phyloP scores from a whole-genome alignment of 1,140 invertebrate genomes.

The Drosophila auraria region DNA sequence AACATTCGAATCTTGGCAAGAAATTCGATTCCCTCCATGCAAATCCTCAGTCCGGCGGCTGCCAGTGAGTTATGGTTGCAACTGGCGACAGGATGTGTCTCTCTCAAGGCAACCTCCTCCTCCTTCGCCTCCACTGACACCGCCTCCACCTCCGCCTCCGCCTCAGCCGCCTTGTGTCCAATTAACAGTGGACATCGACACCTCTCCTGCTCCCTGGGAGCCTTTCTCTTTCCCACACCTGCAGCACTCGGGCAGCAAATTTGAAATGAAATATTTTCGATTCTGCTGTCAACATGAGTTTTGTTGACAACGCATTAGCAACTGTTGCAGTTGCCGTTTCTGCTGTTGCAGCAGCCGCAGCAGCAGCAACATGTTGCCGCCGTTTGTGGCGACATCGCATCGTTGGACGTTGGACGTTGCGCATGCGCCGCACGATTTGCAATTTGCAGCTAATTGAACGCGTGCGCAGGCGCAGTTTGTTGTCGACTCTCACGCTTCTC shows the following conservation, averaged over 20 bases:
- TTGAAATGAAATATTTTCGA: slow-evolving; percentile 84
- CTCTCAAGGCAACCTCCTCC: slow-evolving; percentile 33
- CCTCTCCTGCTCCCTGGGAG: slow-evolving; percentile 25
- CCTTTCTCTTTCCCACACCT: slow-evolving; percentile 61
- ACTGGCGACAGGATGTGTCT: slow-evolving; percentile 49
- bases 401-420: slow-evolving; percentile 73
- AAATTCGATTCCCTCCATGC: slow-evolving; percentile 61
- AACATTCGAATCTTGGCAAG: slow-evolving; percentile 53
- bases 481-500: slow-evolving; percentile 58
- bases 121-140: not conserved
- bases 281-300: slow-evolving; percentile 81
- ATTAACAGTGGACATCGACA: slow-evolving; percentile 51
- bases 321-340: slow-evolving; percentile 53
- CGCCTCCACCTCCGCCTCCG: not conserved
- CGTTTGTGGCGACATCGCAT: slow-evolving; percentile 54
- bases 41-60: slow-evolving; percentile 31
- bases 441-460: slow-evolving; percentile 83
- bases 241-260: slow-evolving; percentile 53
- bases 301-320: slow-evolving; percentile 83
- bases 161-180: slow-evolving; percentile 9
- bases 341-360: slow-evolving; percentile 34
- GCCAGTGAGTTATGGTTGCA: slow-evolving; percentile 41
- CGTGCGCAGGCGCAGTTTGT: slow-evolving; percentile 80
- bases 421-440: slow-evolving; percentile 80
- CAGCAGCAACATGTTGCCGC: slow-evolving; percentile 69